Base-by-base conservation (phyloP, 2,888 invertebrate species). In the Latrodectus hesperus region DNA sequence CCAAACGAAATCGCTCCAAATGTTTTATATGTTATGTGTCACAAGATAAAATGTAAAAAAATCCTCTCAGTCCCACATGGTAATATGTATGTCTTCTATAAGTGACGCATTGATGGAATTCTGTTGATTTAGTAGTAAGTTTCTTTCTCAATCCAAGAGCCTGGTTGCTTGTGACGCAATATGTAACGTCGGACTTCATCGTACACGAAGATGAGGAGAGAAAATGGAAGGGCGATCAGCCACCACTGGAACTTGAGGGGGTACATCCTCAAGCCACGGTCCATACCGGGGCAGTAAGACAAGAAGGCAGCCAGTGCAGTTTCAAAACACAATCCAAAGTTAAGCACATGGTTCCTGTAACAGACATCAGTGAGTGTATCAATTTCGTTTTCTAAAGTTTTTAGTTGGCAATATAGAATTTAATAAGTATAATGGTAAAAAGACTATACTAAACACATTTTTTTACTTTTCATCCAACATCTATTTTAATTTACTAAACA, bases 101-200 rank as follows among this genome's bases (percentile, higher is more conserved):
- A 6, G 38, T 38, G 38, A 38, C 6, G 38, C 4, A 38, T 38
- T 38, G 6, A 38, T 38, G 22, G 1, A 38, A 6, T 38, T 38
- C 38, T 38, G 38, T 38, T 60, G 11, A 9, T n/a, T 89, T 79
- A 90, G 90, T 99, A 99, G 94, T 99, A 99, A 93, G 99, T 99
- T 95, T 99, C 99, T 94, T 96, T 96, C 94, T 99, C 99, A 93
- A 99, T 95, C 98, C 98, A 99, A 92, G 99, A 98, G 92, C 99
- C 99, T 90, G 99, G 99, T 94, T 97, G 96, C 94, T 97, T 96
- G 94, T 98, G 96, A 89, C 99, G 96, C 93, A 99, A 95, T 94
- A 98, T 97, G 95, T 97, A 98, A 93, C 98, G 96, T 94, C 99
- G 95, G 93, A 96, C 95, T 94, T 99, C 99, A 94, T 99, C 99